These are phyloP conservation scores for Rhopalosiphum maidis DNA, from an alignment of 1,140 invertebrate genomes.

Conservation along the genomic window DNA sequence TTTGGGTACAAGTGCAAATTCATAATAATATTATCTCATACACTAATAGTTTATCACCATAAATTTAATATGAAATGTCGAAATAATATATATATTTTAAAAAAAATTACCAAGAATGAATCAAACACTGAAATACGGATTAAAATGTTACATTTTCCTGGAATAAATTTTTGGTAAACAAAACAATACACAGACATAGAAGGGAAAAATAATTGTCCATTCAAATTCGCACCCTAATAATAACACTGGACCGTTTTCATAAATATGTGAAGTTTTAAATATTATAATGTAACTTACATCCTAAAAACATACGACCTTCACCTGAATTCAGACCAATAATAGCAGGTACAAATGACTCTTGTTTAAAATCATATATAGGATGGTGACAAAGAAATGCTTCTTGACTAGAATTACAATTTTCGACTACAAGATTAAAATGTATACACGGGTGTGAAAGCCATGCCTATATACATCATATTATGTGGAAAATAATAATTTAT, in stretches of 20 bases:
- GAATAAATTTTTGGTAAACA: not conserved
- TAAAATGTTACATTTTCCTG: not conserved
- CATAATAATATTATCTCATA: too few relatives aligned
- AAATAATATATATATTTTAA: too few relatives aligned
- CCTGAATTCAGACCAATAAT: constrained; percentile 33
- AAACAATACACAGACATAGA: not conserved
- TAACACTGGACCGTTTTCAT: not conserved
- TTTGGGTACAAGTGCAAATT: too few relatives aligned
- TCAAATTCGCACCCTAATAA: not conserved
- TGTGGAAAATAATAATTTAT: not conserved
- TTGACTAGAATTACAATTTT: constrained; percentile 7
- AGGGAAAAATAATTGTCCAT: not conserved
- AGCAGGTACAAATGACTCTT: constrained; percentile 29
- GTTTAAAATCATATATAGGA: constrained; percentile 40
- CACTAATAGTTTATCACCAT: too few relatives aligned
- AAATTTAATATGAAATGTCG: too few relatives aligned
- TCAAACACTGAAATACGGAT: too few relatives aligned
- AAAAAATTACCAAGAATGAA: too few relatives aligned
- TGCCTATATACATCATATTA: not conserved
- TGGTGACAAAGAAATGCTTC: constrained; percentile 46
- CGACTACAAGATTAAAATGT: not conserved
- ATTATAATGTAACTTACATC: constrained; percentile 23
- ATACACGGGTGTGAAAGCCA: not conserved
- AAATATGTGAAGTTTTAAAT: not conserved
- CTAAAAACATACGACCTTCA: constrained; percentile 38